These are phyloP conservation scores for Spea bombifrons DNA, from an alignment of 2,113 vertebrate genomes.

Conservation along the genomic window DNA sequence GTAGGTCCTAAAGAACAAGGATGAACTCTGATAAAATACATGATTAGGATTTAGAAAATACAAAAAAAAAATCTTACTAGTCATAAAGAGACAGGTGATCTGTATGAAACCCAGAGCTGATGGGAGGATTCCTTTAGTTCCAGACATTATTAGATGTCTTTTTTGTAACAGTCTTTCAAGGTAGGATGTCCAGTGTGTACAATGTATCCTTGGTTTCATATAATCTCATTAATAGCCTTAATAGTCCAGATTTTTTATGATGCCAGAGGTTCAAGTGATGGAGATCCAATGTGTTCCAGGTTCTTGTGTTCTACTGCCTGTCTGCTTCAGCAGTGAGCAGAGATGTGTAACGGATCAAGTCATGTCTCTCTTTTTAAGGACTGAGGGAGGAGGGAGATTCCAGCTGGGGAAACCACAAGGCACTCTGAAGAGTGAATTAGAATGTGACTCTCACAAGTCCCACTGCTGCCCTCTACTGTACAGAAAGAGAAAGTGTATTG, in stretches of 20 bases:
- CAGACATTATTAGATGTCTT: background rate
- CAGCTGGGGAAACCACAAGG: background rate
- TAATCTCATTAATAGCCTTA: background rate
- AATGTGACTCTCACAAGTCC: background rate
- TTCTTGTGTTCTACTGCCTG: background rate
- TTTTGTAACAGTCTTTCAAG: background rate
- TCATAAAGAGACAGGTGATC: background rate
- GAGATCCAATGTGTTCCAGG: background rate
- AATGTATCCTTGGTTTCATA: background rate
- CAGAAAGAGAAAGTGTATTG: background rate
- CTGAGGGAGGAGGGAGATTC: slow-evolving; percentile 7
- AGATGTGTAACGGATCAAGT: background rate
- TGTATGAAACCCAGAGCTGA: background rate
- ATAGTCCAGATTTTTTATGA: background rate
- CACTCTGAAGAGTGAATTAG: background rate
- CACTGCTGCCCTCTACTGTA: slow-evolving; percentile 4
- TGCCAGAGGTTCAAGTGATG: background rate
- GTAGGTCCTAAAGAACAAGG: too few relatives aligned
- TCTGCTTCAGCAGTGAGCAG: background rate
- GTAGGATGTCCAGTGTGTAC: background rate
- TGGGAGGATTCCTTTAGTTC: background rate
- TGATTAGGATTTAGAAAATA: too few relatives aligned
- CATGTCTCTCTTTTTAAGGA: background rate
- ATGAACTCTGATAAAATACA: too few relatives aligned
- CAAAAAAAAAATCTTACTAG: background rate